Conservation (phyloP, 2,113 vertebrate genomes). For the Pyxicephalus adspersus region DNA sequence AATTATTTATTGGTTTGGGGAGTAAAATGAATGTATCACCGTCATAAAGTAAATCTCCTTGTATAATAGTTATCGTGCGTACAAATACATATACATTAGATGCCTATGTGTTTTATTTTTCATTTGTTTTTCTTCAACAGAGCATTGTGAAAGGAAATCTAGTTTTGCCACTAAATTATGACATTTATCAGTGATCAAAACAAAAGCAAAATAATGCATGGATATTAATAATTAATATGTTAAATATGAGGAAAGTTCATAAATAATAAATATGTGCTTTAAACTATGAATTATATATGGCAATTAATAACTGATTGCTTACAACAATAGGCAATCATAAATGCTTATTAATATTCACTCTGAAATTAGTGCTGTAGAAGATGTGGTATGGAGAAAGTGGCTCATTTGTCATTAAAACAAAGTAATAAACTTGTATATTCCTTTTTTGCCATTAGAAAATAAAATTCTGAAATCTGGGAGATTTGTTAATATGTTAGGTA, state of each 20-base stretch:
- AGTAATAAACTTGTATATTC: background rate
- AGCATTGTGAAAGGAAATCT: background rate
- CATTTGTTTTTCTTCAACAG: background rate
- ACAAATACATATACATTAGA: background rate
- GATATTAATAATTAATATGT: conserved; percentile 46
- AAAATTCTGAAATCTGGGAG: too few species aligned
- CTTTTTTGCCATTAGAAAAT: too few species aligned
- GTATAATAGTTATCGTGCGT: background rate
- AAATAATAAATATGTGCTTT: conserved; percentile 48
- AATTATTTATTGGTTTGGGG: background rate
- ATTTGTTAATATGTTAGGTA: too few species aligned
- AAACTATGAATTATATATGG: conserved; percentile 52
- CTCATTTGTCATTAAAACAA: background rate
- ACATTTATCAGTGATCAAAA: conserved; percentile 50
- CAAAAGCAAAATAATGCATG: conserved; percentile 44
- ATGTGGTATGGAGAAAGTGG: background rate
- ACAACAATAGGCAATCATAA: conserved; percentile 44
- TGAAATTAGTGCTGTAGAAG: conserved; percentile 30
- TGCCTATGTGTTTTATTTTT: background rate
- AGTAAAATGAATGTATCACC: too few species aligned
- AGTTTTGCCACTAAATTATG: conserved; percentile 24
- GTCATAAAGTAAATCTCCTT: too few species aligned
- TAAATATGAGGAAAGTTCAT: conserved; percentile 42
- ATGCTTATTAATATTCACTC: conserved; percentile 54
- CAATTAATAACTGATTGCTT: conserved; percentile 54